phyloP scores from a whole-genome alignment of 2,797 vertebrate species.

The Sarcophilus harrisii region DNA sequence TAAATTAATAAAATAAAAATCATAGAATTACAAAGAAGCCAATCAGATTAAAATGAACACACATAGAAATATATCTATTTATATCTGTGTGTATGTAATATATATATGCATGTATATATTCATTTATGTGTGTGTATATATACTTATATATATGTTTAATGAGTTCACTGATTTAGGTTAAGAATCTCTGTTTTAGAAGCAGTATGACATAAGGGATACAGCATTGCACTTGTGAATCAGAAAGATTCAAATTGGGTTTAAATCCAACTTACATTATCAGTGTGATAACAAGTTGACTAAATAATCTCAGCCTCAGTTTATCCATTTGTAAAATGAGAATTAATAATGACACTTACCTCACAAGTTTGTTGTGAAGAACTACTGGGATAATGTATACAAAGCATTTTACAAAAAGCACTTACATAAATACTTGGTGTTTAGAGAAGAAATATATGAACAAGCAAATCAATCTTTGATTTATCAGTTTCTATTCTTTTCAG shows the following conservation, averaged over 20 bases:
- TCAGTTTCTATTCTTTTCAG: not conserved
- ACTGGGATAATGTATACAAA: not conserved
- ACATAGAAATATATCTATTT: not conserved
- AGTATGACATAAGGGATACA: not conserved
- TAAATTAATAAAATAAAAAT: not conserved
- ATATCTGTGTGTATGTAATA: not conserved
- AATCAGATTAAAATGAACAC: not conserved
- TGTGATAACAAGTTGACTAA: constrained; percentile 10
- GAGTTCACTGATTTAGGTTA: not conserved
- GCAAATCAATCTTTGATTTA: not conserved
- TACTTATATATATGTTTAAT: no score
- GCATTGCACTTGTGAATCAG: not conserved
- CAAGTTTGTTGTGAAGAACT: not conserved
- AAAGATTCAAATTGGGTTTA: not conserved
- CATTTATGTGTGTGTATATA: no score
- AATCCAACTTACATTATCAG: not conserved
- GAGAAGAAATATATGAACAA: not conserved
- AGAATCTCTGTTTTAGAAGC: not conserved
- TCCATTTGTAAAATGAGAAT: constrained; percentile 17
- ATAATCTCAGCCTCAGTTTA: not conserved
- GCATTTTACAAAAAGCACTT: not conserved
- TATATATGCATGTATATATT: not conserved
- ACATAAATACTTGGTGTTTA: not conserved
- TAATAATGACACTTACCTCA: not conserved
- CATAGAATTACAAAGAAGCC: not conserved